Evolutionary conservation across 2,113 vertebrate species (phyloP).

Genomic region (Chiloscyllium plagiosum): DNA sequence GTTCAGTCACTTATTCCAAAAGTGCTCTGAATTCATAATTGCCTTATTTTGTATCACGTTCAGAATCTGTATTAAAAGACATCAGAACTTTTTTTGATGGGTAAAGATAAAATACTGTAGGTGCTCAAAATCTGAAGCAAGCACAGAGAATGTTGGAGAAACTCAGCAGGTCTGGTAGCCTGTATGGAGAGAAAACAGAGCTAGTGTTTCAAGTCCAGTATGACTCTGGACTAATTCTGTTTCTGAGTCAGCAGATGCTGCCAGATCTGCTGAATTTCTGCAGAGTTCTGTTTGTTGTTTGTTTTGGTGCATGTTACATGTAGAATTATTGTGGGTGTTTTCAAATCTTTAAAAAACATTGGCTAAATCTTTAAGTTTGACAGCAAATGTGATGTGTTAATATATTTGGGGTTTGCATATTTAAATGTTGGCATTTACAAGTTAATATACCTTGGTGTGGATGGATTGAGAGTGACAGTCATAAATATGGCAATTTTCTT

Average conservation of each 20-base stretch:
- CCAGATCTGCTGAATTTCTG: too few species aligned
- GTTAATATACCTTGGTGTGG: too few species aligned
- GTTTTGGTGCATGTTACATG: neutral
- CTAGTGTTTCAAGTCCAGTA: too few species aligned
- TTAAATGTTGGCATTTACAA: neutral
- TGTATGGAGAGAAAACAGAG: too few species aligned
- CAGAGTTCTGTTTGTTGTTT: too few species aligned
- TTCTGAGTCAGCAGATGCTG: too few species aligned
- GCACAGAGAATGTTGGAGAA: too few species aligned
- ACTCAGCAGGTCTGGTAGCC: too few species aligned
- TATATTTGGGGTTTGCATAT: neutral
- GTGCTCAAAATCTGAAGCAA: too few species aligned
- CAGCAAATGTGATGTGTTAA: neutral
- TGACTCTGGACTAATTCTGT: too few species aligned
- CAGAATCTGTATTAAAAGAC: neutral
- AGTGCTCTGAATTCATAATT: neutral
- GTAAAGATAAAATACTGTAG: too few species aligned
- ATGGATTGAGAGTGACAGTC: neutral
- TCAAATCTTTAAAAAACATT: neutral
- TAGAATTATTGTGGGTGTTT: neutral
- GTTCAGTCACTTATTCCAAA: neutral
- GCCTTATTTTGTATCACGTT: neutral
- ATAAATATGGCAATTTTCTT: neutral
- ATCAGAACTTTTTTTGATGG: neutral
- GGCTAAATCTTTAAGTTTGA: neutral